A percentile compares a stretch with the other conserved stretches of the same genome.
Conservation (phyloP, 2,113 vertebrate genomes). For the Cyanoramphus novaezelandiae region DNA sequence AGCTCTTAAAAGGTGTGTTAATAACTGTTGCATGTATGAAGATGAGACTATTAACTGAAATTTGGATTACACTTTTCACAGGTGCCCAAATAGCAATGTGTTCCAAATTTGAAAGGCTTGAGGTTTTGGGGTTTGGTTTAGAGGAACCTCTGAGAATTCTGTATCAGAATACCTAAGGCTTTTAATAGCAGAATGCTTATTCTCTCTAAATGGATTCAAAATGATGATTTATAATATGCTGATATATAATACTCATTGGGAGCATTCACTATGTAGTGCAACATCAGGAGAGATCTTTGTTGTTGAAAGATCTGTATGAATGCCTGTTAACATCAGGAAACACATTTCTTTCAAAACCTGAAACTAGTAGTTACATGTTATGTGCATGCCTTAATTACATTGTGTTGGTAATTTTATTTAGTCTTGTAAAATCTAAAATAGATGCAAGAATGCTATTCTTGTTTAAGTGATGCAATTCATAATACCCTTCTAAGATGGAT, state of each 20-base stretch:
- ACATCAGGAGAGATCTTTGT: background rate
- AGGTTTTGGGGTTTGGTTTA: fast-evolving
- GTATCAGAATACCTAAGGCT: background rate
- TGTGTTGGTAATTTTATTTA: background rate
- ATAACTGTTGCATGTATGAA: background rate
- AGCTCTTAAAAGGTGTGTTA: background rate
- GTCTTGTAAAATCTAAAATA: slow-evolving; percentile 41
- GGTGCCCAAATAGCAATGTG: background rate
- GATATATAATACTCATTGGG: background rate
- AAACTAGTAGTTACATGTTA: background rate
- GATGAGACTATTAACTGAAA: background rate
- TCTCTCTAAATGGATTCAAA: background rate
- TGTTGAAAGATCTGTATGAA: background rate
- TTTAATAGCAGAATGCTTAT: background rate
- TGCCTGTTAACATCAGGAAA: background rate
- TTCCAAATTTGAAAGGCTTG: background rate
- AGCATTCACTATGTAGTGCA: background rate
- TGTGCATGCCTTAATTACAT: background rate
- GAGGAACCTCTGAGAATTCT: background rate
- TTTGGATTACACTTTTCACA: background rate
- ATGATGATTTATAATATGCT: background rate
- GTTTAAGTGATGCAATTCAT: slow-evolving; percentile 44
- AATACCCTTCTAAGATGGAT: slow-evolving; percentile 60
- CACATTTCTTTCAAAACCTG: background rate
- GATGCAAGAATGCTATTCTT: slow-evolving; percentile 33